A percentile compares a stretch with the other conserved stretches of the same genome.
Evolutionary conservation across 1,140 invertebrate genomes (phyloP).

Genomic region (Idris sp.): DNA sequence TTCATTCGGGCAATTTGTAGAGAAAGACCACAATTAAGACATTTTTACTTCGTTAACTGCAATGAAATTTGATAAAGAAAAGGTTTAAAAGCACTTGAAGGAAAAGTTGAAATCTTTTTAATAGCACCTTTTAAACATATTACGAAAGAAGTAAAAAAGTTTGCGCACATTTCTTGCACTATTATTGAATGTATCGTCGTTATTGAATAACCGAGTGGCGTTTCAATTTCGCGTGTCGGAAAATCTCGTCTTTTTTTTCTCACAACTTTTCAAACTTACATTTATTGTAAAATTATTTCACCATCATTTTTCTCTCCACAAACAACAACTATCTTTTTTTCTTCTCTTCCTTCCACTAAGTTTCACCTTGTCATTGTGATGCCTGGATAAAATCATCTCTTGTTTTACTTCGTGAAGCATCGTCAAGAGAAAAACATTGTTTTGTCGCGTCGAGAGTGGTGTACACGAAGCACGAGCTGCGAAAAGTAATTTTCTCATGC

Average conservation of each 20-base stretch:
- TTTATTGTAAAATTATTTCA: slow-evolving; percentile 44
- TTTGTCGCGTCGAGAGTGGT: slow-evolving; percentile 45
- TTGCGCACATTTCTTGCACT: slow-evolving; percentile 9
- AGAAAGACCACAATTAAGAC: slow-evolving; percentile 12
- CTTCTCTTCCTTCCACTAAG: slow-evolving; percentile 26
- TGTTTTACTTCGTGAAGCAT: slow-evolving; percentile 50
- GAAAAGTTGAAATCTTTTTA: slow-evolving; percentile 15
- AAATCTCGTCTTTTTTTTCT: slow-evolving; percentile 22
- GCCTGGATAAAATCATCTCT: slow-evolving; percentile 51
- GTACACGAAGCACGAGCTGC: slow-evolving; percentile 51
- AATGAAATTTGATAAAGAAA: slow-evolving; percentile 6
- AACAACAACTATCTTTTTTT: slow-evolving; percentile 30
- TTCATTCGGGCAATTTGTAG: slow-evolving; percentile 1
- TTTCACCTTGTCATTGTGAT: slow-evolving; percentile 30
- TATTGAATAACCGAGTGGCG: slow-evolving; percentile 33
- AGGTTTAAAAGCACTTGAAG: slow-evolving; percentile 2
- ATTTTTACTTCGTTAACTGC: slow-evolving; percentile 15
- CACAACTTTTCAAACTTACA: slow-evolving; percentile 3
- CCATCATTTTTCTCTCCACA: neutral
- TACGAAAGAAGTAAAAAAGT: slow-evolving; percentile 25
- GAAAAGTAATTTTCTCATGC: slow-evolving; percentile 66
- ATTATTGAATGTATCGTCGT: slow-evolving; percentile 45
- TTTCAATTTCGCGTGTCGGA: slow-evolving; percentile 25
- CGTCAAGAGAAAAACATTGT: slow-evolving; percentile 54
- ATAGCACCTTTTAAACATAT: slow-evolving; percentile 27